These are phyloP conservation scores for Gymnogyps californianus DNA, from an alignment of 2,113 vertebrate genomes.

Conservation along the genomic window DNA sequence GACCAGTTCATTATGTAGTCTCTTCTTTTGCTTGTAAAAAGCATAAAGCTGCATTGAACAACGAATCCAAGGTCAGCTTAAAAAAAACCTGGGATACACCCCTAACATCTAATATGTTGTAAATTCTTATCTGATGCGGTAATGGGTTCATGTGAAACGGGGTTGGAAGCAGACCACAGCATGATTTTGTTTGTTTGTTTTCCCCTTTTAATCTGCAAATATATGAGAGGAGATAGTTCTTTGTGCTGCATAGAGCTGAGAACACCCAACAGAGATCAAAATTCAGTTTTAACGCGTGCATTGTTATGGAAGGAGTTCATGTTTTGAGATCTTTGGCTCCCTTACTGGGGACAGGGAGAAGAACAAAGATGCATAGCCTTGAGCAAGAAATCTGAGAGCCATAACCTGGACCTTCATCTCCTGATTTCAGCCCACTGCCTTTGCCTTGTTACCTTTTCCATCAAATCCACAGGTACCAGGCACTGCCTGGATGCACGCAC, in stretches of 20 bases:
- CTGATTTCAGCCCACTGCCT: not conserved
- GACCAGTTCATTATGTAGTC: not conserved
- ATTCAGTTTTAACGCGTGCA: not conserved
- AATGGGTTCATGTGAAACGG: not conserved
- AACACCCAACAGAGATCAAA: not conserved
- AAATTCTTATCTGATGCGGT: not conserved
- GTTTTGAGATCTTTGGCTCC: not conserved
- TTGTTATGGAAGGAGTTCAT: accelerated
- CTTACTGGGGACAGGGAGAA: not conserved
- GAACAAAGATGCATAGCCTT: not conserved
- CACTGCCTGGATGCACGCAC: not conserved
- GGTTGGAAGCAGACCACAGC: not conserved
- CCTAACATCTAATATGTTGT: not conserved
- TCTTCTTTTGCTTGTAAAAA: not conserved
- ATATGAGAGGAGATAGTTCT: not conserved
- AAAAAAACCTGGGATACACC: not conserved
- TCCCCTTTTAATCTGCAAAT: not conserved
- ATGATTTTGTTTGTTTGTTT: not conserved
- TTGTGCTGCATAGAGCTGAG: not conserved
- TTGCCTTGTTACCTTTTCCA: not conserved
- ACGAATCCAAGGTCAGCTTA: not conserved
- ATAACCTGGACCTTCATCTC: not conserved
- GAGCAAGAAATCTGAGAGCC: not conserved
- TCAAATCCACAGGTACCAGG: not conserved
- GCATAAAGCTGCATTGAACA: not conserved